Evolutionary conservation across 2,113 vertebrate species (phyloP), one percentile per base, ranked within the genome.

Genomic region (Potamarius usumacintae): DNA sequence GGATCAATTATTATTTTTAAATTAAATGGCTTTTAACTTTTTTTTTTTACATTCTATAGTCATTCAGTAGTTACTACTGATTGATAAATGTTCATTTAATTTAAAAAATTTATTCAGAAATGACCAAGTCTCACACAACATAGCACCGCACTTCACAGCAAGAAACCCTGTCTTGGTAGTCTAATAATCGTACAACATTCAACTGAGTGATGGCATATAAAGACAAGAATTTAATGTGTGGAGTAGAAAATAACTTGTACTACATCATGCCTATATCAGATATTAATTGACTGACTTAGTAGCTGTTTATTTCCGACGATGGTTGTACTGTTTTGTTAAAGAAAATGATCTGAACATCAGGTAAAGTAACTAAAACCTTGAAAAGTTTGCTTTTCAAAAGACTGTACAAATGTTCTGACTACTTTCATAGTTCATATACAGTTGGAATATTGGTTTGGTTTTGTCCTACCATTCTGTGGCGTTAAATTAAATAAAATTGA

Each of bases 1-100:
- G 20, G 48, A 52, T 50, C 15, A 17, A 22, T 65, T 53, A 53
- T 53, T 53, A 9, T 53, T 53, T 53, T 53, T 53, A 53, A 53
- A 53, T 48, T 67, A 69, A 80, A 69, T 69, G 76, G 76, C 76
- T 80, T 86, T 79, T 84, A 20, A 69, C 11, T 72, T 57, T 58
- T 15, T 62, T 67, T 42, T 78, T 79, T 71, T 58, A 58, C 48
- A 69, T 81, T 77, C 72, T 22, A 17, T 55, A 79, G 17, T 80
- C 0, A 42, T 81, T 81, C 20, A 48, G 58, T 62, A 62, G 65
- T 58, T 34, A 52, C 53, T 80, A 34, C 30, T 30, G 11, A 58
- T 57, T 52, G 67, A 83, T 48, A 65, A 63, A 14, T 74, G n/a
- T 85, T 18, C 18, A 22, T 78, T n/a, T 25, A 2, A 42, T 34